phyloP scores from a whole-genome alignment of 2,888 invertebrate species.

The Nezara viridula region DNA sequence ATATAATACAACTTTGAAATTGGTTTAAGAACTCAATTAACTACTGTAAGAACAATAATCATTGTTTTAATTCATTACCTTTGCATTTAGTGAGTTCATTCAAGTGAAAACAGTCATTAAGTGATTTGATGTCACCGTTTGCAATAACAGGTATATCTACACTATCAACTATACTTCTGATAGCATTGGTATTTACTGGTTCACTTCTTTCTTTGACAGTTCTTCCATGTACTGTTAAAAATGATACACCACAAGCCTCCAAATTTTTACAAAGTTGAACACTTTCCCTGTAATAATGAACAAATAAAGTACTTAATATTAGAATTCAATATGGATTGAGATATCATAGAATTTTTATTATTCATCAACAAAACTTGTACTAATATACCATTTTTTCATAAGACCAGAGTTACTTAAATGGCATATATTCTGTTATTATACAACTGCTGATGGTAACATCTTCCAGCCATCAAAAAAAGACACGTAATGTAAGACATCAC shows the following conservation, averaged over 20 bases:
- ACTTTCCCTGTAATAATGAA: constrained; percentile 72
- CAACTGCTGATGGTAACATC: too few species aligned
- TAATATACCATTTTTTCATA: too few species aligned
- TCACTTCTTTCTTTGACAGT: constrained; percentile 86
- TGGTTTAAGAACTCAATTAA: not conserved
- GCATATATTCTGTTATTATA: too few species aligned
- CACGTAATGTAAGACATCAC: too few species aligned
- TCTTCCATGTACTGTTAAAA: constrained; percentile 92
- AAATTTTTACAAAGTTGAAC: constrained; percentile 84
- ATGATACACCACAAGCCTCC: constrained; percentile 89
- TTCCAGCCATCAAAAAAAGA: too few species aligned
- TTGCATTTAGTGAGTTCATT: constrained; percentile 78
- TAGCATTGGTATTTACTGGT: constrained; percentile 78
- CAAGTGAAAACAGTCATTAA: constrained; percentile 80
- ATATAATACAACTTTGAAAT: not conserved
- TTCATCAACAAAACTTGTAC: too few species aligned
- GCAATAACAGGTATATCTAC: constrained; percentile 88
- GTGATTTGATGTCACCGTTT: constrained; percentile 88
- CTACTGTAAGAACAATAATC: not conserved
- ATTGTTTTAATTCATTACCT: constrained; percentile 71
- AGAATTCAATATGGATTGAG: too few species aligned
- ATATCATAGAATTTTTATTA: too few species aligned
- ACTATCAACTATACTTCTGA: constrained; percentile 79
- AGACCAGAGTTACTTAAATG: too few species aligned
- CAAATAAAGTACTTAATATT: not conserved